phyloP scores from a whole-genome alignment of 2,797 vertebrate genomes.

The Tauraco hartlaubi region DNA sequence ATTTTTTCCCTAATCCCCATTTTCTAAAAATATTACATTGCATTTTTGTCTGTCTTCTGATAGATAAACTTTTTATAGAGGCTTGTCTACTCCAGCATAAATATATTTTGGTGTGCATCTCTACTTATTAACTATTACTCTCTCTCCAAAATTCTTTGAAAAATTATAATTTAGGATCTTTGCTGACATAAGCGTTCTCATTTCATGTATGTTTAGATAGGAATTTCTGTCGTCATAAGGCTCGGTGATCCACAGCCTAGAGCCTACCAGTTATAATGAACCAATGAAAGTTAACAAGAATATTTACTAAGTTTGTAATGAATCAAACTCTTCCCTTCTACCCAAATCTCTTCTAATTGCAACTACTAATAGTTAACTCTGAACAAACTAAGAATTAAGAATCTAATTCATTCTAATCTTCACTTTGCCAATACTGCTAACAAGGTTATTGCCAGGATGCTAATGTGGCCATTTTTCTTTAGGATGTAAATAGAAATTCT shows the following conservation, averaged over 20 bases:
- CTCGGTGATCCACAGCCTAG: not conserved
- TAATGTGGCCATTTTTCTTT: not conserved
- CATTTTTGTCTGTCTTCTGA: not conserved
- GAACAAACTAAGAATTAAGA: not conserved
- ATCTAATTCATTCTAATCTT: constrained; percentile 16
- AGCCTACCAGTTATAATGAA: not conserved
- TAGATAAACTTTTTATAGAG: not conserved
- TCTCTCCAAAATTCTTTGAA: not conserved
- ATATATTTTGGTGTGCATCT: not conserved
- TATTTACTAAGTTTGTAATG: not conserved
- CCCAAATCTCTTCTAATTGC: not conserved
- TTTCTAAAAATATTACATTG: not conserved
- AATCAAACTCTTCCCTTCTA: not conserved
- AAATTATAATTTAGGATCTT: not conserved
- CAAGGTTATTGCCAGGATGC: not conserved
- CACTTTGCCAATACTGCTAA: not conserved
- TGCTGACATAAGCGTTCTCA: not conserved
- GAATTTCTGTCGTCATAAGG: not conserved
- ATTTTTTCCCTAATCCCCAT: not conserved
- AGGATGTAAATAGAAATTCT: not conserved
- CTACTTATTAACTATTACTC: not conserved
- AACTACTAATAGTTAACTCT: not conserved
- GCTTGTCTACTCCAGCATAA: not conserved
- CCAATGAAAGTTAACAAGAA: not conserved
- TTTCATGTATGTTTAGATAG: not conserved